phyloP scores from a whole-genome alignment of 2,888 invertebrate genomes.

The Clitarchus hookeri region DNA sequence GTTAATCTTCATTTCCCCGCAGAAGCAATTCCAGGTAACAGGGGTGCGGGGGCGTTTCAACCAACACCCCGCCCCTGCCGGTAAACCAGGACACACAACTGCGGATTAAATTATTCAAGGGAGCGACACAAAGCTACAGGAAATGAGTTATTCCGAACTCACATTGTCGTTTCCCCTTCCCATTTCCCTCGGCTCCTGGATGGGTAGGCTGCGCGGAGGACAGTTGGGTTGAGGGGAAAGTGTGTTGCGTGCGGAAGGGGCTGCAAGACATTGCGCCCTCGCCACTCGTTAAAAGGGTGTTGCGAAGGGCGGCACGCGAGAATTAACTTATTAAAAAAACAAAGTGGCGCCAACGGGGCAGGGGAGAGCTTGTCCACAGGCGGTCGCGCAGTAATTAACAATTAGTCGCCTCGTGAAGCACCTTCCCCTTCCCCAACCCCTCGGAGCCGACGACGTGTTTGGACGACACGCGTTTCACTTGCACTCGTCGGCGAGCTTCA shows the following conservation, averaged over 20 bases:
- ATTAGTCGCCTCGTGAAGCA: not conserved
- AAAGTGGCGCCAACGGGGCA: not conserved
- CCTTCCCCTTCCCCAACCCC: no score
- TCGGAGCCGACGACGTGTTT: not conserved
- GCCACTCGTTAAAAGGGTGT: no score
- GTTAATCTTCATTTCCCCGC: not conserved
- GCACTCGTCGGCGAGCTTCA: not conserved
- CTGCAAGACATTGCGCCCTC: no score
- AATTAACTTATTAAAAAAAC: conserved; percentile 6
- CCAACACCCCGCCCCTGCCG: not conserved
- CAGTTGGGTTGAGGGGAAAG: no score
- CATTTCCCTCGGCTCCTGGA: not conserved
- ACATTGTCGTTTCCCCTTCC: not conserved
- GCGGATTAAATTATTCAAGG: conserved; percentile 10
- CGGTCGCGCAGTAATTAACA: conserved; percentile 1
- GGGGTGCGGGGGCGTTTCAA: not conserved
- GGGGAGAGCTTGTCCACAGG: not conserved
- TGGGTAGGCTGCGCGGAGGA: not conserved
- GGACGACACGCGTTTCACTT: not conserved
- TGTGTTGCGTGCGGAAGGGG: no score
- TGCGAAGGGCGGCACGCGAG: not conserved
- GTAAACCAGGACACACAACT: not conserved
- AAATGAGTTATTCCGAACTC: conserved; percentile 4
- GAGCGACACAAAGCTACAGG: not conserved
- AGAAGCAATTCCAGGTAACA: conserved; percentile 2